Evolutionary conservation across 1,140 invertebrate species (phyloP), one percentile per base, ranked within the genome.

Genomic region (Megalonaias nervosa): DNA sequence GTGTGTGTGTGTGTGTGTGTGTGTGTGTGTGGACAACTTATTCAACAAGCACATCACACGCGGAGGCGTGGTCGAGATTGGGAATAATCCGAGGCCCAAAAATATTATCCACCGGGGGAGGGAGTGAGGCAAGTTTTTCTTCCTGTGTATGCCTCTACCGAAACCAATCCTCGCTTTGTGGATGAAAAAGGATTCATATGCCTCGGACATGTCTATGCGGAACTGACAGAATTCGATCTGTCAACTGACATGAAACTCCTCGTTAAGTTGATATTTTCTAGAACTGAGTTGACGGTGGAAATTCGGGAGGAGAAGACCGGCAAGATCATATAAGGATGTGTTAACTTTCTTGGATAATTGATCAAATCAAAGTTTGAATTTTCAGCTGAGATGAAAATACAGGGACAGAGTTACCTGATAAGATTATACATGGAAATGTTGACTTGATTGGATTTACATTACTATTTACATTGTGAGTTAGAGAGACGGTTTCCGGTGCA

Each of bases 31-130:
- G 58, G 75, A 77, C 59, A 62, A 71, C 55, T 48, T 61, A 12
- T 77, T 77, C 59, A 65, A 71, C 56, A 77, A 70, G 31, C 75
- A 77, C 55, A 77, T 77, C 19, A 56, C 57, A 38, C 38, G 61
- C 6, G 74, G 74, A 65, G 67, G 48, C 23, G 60, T 64, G 31
- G 67, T 76, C 6, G 56, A 55, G 16, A 56, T 76, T 13, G 38
- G 26, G 26, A 31, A 31, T 31, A 31, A 31, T 31, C 26, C 26
- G 26, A 31, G 68, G 65, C 11, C 12, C 65, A 67, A 21, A 26
- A 26, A 31, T 75, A 75, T 48, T 68, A 60, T 38, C 73, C 73
- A 21, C 17, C 73, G 16, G n/a, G 19, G 13, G 23, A 38, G 60
- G 31, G 68, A 15, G 12, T 23, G 23, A 68, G 17, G 60, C 65